Evolutionary conservation across 2,888 invertebrate species (phyloP), one percentile per base, ranked within the genome.

Genomic region (Stenodema calcarata): DNA sequence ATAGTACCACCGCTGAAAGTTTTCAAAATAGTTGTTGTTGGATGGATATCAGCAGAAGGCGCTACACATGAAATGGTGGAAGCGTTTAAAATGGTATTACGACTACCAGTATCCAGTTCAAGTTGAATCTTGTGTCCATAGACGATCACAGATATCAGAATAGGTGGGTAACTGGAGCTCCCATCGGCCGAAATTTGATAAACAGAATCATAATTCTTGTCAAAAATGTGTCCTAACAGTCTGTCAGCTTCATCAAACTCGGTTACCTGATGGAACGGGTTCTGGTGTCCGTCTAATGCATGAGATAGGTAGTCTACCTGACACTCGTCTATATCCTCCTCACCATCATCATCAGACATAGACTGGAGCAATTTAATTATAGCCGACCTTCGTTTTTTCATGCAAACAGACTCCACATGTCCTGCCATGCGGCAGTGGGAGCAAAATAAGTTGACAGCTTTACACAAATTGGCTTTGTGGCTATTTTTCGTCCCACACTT

Each of bases 201-300:
- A 30, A 75, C 41, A 3, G 75, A 35, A 16, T 75, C 75, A 75
- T 35, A 75, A 75, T 75, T 35, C 6, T 28, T 23, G 75, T 75
- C 75, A 28, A 75, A 75, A 12, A 75, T 35, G 16, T 75, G 30
- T 12, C 12, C 3, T 75, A 75, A 75, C 11, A 75, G 75, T 12
- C 41, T 12, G 16, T 75, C 75, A 75, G 75, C 79, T n/a, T 79
- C 35, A 35, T 35, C 35, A 35, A 35, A 35, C 35, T 35, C 35
- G 7, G n/a, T n/a, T n/a, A n/a, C n/a, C n/a, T n/a, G n/a, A 35
- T 75, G 75, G 75, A 75, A 75, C 35, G 75, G 75, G 75, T 35
- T 75, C 35, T 75, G 18, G 1, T 16, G 70, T 18, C 14, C 28
- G 4, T 11, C n/a, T 11, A 75, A 27, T 75, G 16, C 75, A 35